Percentiles rank a stretch among this genome's conserved stretches.
These are phyloP conservation scores for Eledona agricola DNA, from an alignment of 2,888 invertebrate genomes.

Conservation along the genomic window DNA sequence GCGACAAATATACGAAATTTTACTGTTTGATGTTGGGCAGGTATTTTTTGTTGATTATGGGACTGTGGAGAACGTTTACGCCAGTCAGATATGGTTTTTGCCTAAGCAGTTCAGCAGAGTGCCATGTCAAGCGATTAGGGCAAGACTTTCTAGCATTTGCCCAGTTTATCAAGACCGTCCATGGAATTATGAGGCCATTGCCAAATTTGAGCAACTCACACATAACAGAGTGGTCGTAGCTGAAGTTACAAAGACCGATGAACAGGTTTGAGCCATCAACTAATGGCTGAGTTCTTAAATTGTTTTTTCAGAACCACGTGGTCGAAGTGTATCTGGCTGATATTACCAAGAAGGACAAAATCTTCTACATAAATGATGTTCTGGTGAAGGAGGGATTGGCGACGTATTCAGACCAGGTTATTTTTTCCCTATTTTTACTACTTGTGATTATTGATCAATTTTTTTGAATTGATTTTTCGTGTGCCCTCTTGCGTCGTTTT, in stretches of 20 bases:
- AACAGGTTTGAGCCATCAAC: conserved; percentile 9
- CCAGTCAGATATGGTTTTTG: conserved; percentile 56
- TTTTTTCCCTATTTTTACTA: not conserved
- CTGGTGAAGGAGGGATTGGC: conserved; percentile 66
- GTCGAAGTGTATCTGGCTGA: conserved; percentile 64
- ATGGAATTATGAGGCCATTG: conserved; percentile 62
- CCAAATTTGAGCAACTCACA: conserved; percentile 61
- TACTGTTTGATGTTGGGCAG: conserved; percentile 52
- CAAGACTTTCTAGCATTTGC: conserved; percentile 64
- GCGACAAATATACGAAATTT: too few species aligned
- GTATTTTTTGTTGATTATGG: conserved; percentile 70
- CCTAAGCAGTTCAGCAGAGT: conserved; percentile 60
- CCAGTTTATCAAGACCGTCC: conserved; percentile 56
- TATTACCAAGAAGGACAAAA: conserved; percentile 62
- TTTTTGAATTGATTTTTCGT: too few species aligned
- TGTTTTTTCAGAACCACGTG: conserved; percentile 39
- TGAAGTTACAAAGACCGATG: conserved; percentile 53
- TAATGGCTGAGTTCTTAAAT: conserved; percentile 5
- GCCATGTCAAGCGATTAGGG: conserved; percentile 66
- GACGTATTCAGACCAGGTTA: conserved; percentile 47
- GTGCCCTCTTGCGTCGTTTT: too few species aligned
- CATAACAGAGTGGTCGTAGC: conserved; percentile 60
- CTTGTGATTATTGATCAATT: too few species aligned
- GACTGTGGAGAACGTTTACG: conserved; percentile 63
- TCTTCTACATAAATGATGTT: conserved; percentile 62